Conservation (phyloP, 2,888 invertebrate species). For the Xanthorhoe designata region DNA sequence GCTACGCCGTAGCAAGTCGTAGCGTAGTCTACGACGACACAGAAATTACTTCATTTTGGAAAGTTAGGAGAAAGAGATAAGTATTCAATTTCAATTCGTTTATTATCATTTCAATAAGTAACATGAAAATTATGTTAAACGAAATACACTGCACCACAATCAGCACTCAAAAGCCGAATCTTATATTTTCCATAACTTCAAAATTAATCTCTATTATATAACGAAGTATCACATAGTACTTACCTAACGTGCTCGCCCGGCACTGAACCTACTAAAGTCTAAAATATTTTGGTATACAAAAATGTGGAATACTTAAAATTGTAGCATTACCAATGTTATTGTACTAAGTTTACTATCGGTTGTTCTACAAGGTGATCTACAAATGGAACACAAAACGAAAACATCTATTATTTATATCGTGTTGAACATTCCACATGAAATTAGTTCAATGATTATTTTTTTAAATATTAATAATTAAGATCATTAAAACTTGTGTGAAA, state of each 20-base stretch:
- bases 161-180: slow-evolving; percentile 1
- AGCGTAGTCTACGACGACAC: neutral
- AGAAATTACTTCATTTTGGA: neutral
- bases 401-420: neutral
- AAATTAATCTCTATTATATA: slow-evolving; percentile 2
- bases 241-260: neutral
- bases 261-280: neutral
- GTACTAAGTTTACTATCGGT: neutral
- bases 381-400: neutral
- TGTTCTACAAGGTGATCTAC: neutral
- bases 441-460: too few species aligned
- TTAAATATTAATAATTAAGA: too few species aligned
- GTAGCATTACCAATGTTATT: neutral
- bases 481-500: too few species aligned
- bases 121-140: slow-evolving; percentile 9
- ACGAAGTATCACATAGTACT: slow-evolving; percentile 12
- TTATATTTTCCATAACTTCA: neutral
- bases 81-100: slow-evolving; percentile 4
- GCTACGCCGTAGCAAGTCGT: neutral
- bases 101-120: slow-evolving; percentile 15
- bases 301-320: neutral
- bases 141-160: slow-evolving; percentile 11
- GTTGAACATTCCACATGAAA: neutral
- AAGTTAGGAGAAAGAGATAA: neutral
- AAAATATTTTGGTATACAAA: neutral